These are phyloP conservation scores for Taenaris catops DNA, from an alignment of 2,888 invertebrate species.

Conservation along the genomic window DNA sequence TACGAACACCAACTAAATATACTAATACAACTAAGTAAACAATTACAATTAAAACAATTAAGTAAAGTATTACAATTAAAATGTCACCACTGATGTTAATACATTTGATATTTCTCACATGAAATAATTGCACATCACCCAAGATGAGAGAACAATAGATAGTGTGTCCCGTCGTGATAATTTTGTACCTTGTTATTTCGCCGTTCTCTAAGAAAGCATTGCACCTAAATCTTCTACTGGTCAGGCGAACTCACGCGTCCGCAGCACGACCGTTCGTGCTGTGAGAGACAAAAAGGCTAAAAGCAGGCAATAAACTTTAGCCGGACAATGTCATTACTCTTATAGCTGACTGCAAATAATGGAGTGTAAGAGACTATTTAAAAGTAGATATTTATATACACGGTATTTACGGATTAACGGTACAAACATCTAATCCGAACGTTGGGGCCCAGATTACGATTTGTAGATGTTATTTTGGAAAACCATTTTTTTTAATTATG, in stretches of 20 bases:
- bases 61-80: no score
- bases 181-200: slow-evolving; percentile 3
- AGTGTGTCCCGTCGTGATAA: slow-evolving; percentile 10
- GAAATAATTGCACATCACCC: no score
- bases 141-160: slow-evolving; percentile 6
- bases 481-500: no score
- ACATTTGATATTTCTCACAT: no score
- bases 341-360: slow-evolving; percentile 3
- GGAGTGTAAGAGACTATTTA: slow-evolving; percentile 4
- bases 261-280: slow-evolving; percentile 24
- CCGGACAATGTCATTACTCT: slow-evolving; percentile 9
- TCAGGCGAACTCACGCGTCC: slow-evolving; percentile 22
- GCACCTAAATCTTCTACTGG: slow-evolving; percentile 14
- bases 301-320: slow-evolving; percentile 14
- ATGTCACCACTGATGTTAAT: no score
- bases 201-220: slow-evolving; percentile 5
- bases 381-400: background rate
- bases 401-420: no score
- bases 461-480: no score
- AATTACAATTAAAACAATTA: no score
- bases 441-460: no score
- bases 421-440: no score
- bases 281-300: slow-evolving; percentile 15
- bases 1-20: no score
- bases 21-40: no score